Evolutionary conservation across 2,113 vertebrate genomes (phyloP).

Genomic region (Aleadryas rufinucha): DNA sequence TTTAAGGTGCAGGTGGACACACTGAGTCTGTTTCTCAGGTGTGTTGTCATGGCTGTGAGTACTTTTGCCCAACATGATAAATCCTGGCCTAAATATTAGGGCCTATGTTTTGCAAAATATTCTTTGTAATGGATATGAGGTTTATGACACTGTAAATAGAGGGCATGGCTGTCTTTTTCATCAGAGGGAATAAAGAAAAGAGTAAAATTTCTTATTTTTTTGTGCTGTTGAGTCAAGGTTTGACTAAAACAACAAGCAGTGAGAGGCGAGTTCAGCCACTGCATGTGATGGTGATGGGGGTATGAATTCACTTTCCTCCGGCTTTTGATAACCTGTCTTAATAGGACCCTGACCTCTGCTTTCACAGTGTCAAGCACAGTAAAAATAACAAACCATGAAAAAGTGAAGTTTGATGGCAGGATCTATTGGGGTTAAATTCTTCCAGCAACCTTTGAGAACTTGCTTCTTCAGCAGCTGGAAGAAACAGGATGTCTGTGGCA

Average conservation of each 20-base stretch:
- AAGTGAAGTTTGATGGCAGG: background rate
- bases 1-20: background rate
- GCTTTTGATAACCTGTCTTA: conserved; percentile 28
- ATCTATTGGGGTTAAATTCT: conserved; percentile 57
- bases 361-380: conserved; percentile 36
- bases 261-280: background rate
- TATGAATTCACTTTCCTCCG: conserved; percentile 29
- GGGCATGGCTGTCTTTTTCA: background rate
- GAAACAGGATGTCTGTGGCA: background rate
- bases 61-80: background rate
- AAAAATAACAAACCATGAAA: conserved; percentile 40
- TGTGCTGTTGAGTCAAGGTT: background rate
- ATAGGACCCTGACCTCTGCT: conserved; percentile 44
- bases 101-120: background rate
- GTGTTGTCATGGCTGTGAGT: background rate
- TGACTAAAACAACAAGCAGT: background rate
- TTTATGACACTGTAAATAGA: background rate
- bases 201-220: background rate
- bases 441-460: conserved; percentile 35
- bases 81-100: background rate
- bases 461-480: background rate
- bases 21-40: background rate
- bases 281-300: background rate
- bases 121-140: background rate
- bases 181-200: background rate